Base-by-base conservation (phyloP, 2,888 invertebrate species). In the Phorcus lineatus region DNA sequence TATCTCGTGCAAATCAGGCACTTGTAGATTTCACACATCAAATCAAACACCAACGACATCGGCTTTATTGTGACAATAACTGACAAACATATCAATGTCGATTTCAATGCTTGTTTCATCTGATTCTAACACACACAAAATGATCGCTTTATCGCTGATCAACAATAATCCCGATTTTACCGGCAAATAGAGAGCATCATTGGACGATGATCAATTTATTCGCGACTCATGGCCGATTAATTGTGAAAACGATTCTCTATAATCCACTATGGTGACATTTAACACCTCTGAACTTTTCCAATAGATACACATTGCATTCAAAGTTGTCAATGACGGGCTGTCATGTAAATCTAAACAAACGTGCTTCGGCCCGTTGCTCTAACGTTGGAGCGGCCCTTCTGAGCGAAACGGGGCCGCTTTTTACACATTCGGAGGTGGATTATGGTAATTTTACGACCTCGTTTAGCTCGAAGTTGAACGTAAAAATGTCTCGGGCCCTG, bases 281-380 rank as follows among this genome's bases (percentile, higher is more conserved):
- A 28, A 24, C 62, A 62, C 62, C 62, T 62, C 57, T 62, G 24
- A 28, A 24, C 22, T 28, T 16, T 16, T 28, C 28, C 24, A 62
- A 62, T 62, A 62, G 62, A 62, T 62, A 62, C 62, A 62, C 28
- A 62, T 13, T 62, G 16, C 62, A 28, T 62, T 28, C 62, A 62
- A 62, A 62, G 28, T 28, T 16, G 24, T 24, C 22, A 62, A 28
- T 28, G 62, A 62, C 24, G 24, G 11, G 28, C 62, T 62, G 62
- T 28, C 62, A 62, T 62, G 62, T 62, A 62, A 62, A 62, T 62
- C 62, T 62, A 28, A 62, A 62, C 16, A 28, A 62, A 62, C 62
- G 62, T 28, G 62, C 62, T 7, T 16, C 22, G 62, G 16, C 28
- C 28, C 62, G 22, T 16, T 62, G 24, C 16, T 62, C 62, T 28